Evolutionary conservation across 1,140 invertebrate genomes (phyloP).

Genomic region (Eumaeus atala): DNA sequence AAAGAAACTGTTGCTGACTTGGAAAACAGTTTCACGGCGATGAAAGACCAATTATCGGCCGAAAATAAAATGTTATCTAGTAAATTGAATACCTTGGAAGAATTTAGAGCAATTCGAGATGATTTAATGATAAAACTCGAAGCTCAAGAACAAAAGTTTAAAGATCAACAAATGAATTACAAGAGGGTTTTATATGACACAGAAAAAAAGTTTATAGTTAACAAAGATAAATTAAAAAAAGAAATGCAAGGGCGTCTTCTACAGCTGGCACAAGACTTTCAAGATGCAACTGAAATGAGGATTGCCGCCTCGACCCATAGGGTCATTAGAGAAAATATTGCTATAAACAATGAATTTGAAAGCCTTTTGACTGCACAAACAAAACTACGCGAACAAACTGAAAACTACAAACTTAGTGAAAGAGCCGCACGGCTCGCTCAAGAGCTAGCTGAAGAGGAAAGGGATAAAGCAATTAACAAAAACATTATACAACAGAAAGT

Average conservation of each 20-base stretch:
- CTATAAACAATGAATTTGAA: conserved; percentile 85
- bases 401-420: conserved; percentile 70
- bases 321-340: conserved; percentile 86
- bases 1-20: conserved; percentile 77
- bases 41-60: conserved; percentile 87
- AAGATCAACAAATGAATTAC: conserved; percentile 84
- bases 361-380: conserved; percentile 77
- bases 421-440: conserved; percentile 49
- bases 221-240: conserved; percentile 88
- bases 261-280: conserved; percentile 87
- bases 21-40: conserved; percentile 83
- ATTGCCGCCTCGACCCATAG: conserved; percentile 91
- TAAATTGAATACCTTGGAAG: conserved; percentile 90
- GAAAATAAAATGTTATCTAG: conserved; percentile 90
- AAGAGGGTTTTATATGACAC: conserved; percentile 85
- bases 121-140: conserved; percentile 89
- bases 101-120: conserved; percentile 88
- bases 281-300: conserved; percentile 86
- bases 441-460: conserved; percentile 64
- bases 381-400: conserved; percentile 72
- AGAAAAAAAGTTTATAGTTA: conserved; percentile 87
- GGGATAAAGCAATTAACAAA: conserved; percentile 70
- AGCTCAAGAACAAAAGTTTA: conserved; percentile 83
- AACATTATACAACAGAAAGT: conserved; percentile 74
- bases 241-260: conserved; percentile 88